These are phyloP conservation scores for Brachionus sp. DNA, from an alignment of 1,140 invertebrate genomes.

Conservation along the genomic window DNA sequence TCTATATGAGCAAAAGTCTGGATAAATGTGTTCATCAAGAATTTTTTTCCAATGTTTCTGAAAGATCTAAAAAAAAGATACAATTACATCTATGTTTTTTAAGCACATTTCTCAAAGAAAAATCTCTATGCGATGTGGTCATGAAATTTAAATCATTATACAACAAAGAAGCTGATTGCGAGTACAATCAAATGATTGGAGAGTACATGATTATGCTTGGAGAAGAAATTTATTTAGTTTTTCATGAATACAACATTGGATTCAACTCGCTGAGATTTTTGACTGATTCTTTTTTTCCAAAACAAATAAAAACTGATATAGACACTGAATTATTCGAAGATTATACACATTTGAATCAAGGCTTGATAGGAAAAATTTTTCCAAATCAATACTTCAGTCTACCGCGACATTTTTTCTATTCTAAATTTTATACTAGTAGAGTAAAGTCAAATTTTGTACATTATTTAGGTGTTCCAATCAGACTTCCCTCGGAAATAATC, in stretches of 20 bases:
- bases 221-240: not conserved
- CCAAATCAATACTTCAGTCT: not conserved
- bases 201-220: not conserved
- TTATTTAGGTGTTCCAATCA: constrained; percentile 3
- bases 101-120: not conserved
- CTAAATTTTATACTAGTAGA: not conserved
- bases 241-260: not conserved
- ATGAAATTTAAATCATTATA: not conserved
- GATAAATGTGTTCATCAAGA: not conserved
- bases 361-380: not conserved
- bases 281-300: not conserved
- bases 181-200: not conserved
- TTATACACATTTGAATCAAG: not conserved
- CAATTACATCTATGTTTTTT: not conserved
- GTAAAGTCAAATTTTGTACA: not conserved
- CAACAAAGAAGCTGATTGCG: not conserved
- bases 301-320: not conserved
- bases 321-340: not conserved
- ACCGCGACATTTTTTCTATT: not conserved
- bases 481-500: not conserved
- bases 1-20: not conserved
- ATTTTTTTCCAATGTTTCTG: not conserved
- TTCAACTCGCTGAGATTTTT: not conserved
- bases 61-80: not conserved
- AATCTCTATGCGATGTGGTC: not conserved